These are phyloP conservation scores for Phoenicopterus ruber DNA, from an alignment of 2,113 vertebrate species.

Conservation along the genomic window DNA sequence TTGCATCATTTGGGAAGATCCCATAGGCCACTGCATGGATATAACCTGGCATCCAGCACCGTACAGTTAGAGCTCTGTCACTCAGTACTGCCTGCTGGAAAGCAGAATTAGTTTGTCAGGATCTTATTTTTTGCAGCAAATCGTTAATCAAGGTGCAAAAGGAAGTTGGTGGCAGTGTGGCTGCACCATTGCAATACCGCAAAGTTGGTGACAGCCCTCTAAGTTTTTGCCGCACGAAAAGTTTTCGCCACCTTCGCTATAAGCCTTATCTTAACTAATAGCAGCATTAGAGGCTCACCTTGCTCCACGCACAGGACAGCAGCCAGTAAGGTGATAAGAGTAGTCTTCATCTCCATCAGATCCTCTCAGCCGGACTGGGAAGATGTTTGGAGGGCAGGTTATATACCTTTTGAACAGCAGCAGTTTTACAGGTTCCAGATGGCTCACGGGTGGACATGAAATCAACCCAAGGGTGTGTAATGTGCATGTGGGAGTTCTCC, in stretches of 20 bases:
- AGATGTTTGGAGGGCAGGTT: conserved; percentile 6
- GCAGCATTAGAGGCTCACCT: conserved; percentile 22
- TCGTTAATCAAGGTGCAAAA: background rate
- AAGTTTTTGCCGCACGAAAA: background rate
- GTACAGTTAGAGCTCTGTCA: background rate
- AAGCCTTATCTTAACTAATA: background rate
- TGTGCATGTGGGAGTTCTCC: conserved; percentile 37
- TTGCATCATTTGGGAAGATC: background rate
- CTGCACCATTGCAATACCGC: background rate
- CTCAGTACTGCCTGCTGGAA: background rate
- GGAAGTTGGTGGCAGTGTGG: background rate
- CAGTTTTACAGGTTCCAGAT: conserved; percentile 36
- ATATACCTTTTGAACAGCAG: conserved; percentile 17
- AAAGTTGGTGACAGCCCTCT: background rate
- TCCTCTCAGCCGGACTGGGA: background rate
- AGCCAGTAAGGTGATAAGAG: background rate
- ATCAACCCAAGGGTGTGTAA: conserved; percentile 13
- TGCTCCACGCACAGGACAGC: conserved; percentile 4
- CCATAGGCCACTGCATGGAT: background rate
- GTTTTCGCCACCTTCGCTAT: background rate
- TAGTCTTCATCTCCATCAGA: conserved; percentile 22
- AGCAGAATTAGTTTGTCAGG: background rate
- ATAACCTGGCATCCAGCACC: background rate
- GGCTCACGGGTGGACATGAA: background rate
- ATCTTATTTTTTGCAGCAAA: background rate